Base-by-base conservation (phyloP, 2,113 vertebrate species). In the Dermatemys mawii region DNA sequence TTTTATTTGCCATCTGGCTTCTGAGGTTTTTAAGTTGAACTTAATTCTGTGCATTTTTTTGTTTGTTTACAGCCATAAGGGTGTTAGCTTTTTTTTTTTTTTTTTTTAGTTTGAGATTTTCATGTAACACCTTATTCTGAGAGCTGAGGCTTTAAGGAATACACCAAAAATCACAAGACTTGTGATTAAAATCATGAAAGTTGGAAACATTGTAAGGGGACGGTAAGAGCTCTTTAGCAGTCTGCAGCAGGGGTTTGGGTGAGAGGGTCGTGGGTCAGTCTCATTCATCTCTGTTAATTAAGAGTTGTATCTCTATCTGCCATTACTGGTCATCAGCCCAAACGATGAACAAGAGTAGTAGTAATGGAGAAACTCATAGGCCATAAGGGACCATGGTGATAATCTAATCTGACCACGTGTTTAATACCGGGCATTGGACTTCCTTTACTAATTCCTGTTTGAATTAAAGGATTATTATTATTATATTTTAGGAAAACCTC, bases 201-300 rank as follows among this genome's bases (percentile, higher is more conserved):
- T 73, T 81, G 35, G 24, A 27, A 84, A 2, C 55, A 32, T 13
- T 10, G n/a, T 9, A 8, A 49, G 78, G 32, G 1, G 29, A 81
- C 0, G 1, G 13, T 26, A 0, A 1, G 14, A 75, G 73, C 26
- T 7, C 3, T 70, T 88, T 55, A 80, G 13, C 8, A 50, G 44
- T 27, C 9, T 22, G 48, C 44, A 14, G 2, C 0, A 4, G 14
- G 50, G 8, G 46, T 60, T 57, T 17, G 88, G 44, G 88, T 41
- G 48, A 19, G 88, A 35, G 4, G 5, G 50, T 44, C 8, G 11
- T 10, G 11, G 38, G 54, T 83, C 51, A 22, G 2, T 49, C 1
- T 2, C 38, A 44, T 0, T 1, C 51, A 1, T 2, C 41, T 60
- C 29, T 1, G 0, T 78, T 67, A 35, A 48, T 21, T 55, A 9